Evolutionary conservation across 2,888 invertebrate species (phyloP).

Genomic region (Drosophila fungiperda): DNA sequence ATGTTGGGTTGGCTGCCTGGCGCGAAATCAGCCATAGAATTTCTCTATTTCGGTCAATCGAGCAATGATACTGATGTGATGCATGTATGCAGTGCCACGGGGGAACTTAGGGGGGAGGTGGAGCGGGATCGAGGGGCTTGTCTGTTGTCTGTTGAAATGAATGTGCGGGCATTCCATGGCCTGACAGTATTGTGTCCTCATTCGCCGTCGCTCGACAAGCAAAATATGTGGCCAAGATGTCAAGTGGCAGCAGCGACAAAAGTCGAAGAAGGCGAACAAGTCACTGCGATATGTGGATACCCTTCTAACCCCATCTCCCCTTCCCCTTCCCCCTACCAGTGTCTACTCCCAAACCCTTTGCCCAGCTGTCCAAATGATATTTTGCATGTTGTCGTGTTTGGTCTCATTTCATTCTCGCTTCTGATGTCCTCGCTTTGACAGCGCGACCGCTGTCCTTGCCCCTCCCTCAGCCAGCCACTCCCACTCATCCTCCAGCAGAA

Average conservation of each 20-base stretch:
- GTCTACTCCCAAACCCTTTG: slow-evolving; percentile 16
- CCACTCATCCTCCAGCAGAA: slow-evolving; percentile 25
- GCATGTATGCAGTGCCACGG: slow-evolving; percentile 5
- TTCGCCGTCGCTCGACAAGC: slow-evolving; percentile 71
- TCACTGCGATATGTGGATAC: slow-evolving; percentile 46
- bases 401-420: slow-evolving; percentile 60
- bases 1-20: slow-evolving; percentile 53
- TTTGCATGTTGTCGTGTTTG: slow-evolving; percentile 75
- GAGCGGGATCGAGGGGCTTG: background rate
- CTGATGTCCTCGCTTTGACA: slow-evolving; percentile 68
- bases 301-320: background rate
- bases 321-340: background rate
- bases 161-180: slow-evolving; percentile 80
- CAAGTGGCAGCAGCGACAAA: slow-evolving; percentile 44
- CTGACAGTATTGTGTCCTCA: slow-evolving; percentile 80
- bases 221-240: slow-evolving; percentile 82
- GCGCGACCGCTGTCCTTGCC: slow-evolving; percentile 52
- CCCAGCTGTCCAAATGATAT: slow-evolving; percentile 54
- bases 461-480: background rate
- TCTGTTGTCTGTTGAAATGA: slow-evolving; percentile 60
- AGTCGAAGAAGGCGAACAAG: slow-evolving; percentile 15
- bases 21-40: slow-evolving; percentile 67
- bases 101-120: background rate
- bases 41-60: slow-evolving; percentile 83
- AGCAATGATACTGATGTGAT: slow-evolving; percentile 56